Conservation (phyloP, 2,888 invertebrate genomes). For the Acleris cristana region DNA sequence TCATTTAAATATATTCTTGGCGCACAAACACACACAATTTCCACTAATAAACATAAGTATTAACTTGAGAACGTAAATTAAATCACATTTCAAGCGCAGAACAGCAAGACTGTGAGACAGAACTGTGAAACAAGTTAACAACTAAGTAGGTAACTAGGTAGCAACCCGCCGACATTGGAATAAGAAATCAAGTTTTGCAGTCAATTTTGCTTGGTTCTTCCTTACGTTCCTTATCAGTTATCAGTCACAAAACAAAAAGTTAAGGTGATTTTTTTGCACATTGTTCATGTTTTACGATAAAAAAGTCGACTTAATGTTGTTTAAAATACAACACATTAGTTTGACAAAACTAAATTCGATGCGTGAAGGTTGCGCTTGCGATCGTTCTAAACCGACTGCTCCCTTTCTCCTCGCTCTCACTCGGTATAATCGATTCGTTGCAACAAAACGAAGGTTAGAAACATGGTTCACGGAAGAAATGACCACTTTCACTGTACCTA, state of each 20-base stretch:
- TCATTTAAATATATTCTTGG: neutral
- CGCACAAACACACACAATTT: slow-evolving; percentile 15
- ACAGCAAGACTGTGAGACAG: slow-evolving; percentile 9
- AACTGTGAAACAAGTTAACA: slow-evolving; percentile 14
- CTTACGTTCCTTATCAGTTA: neutral
- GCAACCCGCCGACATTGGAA: slow-evolving; percentile 23
- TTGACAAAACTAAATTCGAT: too few species aligned
- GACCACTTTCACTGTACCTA: slow-evolving; percentile 17
- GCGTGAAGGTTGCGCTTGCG: neutral
- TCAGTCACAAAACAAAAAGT: neutral
- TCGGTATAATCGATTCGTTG: slow-evolving; percentile 8
- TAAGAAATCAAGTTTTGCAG: slow-evolving; percentile 1
- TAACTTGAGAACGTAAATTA: neutral
- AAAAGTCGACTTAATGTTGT: neutral
- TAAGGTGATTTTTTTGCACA: too few species aligned
- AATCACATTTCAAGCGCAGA: slow-evolving; percentile 19
- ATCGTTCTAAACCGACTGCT: slow-evolving; percentile 13
- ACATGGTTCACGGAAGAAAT: neutral
- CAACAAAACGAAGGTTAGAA: slow-evolving; percentile 12
- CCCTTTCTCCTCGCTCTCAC: slow-evolving; percentile 33
- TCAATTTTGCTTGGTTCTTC: neutral
- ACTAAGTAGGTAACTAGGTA: slow-evolving; percentile 7
- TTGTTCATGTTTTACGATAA: too few species aligned
- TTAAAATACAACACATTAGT: neutral
- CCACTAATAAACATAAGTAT: neutral